Percentiles rank a stretch among this genome's conserved stretches.
Conservation (phyloP, 2,888 invertebrate species). For the Xanthorhoe designata region DNA sequence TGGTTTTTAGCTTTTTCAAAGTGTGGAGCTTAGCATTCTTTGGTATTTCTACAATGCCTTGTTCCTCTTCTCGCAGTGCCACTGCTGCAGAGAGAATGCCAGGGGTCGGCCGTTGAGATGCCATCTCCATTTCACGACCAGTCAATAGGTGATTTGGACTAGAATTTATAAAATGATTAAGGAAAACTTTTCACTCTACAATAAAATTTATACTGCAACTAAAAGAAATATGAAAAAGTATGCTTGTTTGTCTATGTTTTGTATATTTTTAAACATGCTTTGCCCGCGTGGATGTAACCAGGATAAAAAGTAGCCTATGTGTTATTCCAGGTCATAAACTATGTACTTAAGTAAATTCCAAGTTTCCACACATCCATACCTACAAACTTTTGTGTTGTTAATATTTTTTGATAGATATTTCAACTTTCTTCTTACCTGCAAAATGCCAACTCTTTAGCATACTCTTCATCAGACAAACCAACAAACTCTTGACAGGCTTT, state of each 20-base stretch:
- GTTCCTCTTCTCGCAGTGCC: conserved; percentile 19
- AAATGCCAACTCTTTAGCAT: conserved; percentile 14
- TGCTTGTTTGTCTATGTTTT: too few relatives aligned
- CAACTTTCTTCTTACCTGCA: conserved; percentile 21
- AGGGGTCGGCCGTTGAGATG: conserved; percentile 13
- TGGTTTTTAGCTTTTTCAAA: conserved; percentile 56
- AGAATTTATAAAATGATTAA: conserved; percentile 1
- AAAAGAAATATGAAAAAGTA: too few relatives aligned
- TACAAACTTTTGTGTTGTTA: too few relatives aligned
- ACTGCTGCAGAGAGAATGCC: conserved; percentile 2
- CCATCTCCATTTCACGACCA: conserved; percentile 26
- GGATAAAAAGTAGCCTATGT: too few relatives aligned
- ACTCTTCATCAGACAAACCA: conserved; percentile 47
- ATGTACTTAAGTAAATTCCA: too few relatives aligned
- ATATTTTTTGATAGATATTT: too few relatives aligned
- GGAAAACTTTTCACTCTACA: too few relatives aligned
- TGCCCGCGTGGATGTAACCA: too few relatives aligned
- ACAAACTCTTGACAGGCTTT: conserved; percentile 66
- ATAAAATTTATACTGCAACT: too few relatives aligned
- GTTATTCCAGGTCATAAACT: too few relatives aligned
- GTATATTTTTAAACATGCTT: too few relatives aligned
- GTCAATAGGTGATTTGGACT: conserved; percentile 20
- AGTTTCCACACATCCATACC: too few relatives aligned
- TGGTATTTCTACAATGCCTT: conserved; percentile 8
- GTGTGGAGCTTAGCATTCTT: conserved; percentile 51